Evolutionary conservation across 2,797 vertebrate species (phyloP).

Genomic region (Sebastes flavidus): DNA sequence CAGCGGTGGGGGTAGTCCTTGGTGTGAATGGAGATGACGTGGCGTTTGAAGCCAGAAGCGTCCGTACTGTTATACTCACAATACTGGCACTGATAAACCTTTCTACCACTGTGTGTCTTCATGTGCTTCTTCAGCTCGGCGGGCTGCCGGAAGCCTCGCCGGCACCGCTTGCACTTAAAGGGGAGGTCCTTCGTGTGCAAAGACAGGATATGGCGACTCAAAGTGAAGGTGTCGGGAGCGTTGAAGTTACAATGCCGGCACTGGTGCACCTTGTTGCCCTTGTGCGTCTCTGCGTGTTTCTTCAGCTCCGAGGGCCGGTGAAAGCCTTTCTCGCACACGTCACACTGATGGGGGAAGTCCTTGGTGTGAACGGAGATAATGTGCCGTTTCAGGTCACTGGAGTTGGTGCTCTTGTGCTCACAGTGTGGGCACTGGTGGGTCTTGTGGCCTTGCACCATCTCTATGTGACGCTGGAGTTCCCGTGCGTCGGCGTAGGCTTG

Average conservation of each 20-base stretch:
- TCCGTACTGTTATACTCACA: slow-evolving; percentile 98
- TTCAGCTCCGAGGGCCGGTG: slow-evolving; percentile 98
- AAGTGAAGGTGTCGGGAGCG: slow-evolving; percentile 94
- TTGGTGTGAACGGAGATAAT: slow-evolving; percentile 98
- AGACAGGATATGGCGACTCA: slow-evolving; percentile 97
- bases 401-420: slow-evolving; percentile 99
- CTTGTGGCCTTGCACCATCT: slow-evolving; percentile 95
- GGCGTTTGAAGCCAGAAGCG: slow-evolving; percentile 97
- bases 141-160: slow-evolving; percentile 94
- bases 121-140: slow-evolving; percentile 98
- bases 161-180: slow-evolving; percentile 93
- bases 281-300: slow-evolving; percentile 96
- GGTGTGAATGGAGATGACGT: slow-evolving; percentile 98
- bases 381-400: slow-evolving; percentile 97
- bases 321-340: slow-evolving; percentile 97
- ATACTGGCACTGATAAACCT: slow-evolving; percentile 98
- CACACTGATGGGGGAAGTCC: slow-evolving; percentile 98
- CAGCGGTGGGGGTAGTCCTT: slow-evolving; percentile 98
- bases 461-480: slow-evolving; percentile 92
- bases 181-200: slow-evolving; percentile 95
- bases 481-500: slow-evolving; percentile 92
- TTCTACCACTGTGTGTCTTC: slow-evolving; percentile 98
- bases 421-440: slow-evolving; percentile 97
- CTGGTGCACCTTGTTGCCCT: slow-evolving; percentile 96
- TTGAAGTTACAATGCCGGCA: slow-evolving; percentile 99